Conservation (phyloP, 2,113 vertebrate species). For the Coracopsis vasa region DNA sequence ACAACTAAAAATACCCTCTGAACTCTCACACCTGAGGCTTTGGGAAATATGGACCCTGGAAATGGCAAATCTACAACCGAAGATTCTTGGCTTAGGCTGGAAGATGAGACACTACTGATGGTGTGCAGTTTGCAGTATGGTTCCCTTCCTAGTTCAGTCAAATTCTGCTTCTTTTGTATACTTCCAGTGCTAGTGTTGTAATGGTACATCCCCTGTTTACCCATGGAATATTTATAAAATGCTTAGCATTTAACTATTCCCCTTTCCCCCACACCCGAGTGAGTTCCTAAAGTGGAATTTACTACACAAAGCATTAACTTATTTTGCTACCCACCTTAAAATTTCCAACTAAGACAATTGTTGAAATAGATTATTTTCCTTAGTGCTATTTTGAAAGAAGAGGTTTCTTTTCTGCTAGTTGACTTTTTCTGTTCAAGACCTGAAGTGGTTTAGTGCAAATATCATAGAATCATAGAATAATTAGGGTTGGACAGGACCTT, state of each 20-base stretch:
- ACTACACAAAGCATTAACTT: not conserved
- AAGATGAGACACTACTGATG: fast-evolving
- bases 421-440: not conserved
- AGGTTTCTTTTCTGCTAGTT: not conserved
- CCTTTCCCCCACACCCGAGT: not conserved
- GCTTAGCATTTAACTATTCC: not conserved
- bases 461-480: not conserved
- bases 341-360: not conserved
- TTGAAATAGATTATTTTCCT: not conserved
- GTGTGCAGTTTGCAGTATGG: not conserved
- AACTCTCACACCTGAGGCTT: not conserved
- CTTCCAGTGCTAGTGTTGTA: not conserved
- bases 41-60: not conserved
- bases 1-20: not conserved
- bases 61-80: not conserved
- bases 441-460: not conserved
- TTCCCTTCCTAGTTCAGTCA: not conserved
- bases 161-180: not conserved
- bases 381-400: not conserved
- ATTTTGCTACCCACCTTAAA: not conserved
- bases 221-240: not conserved
- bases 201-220: fast-evolving
- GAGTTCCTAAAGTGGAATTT: not conserved
- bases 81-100: not conserved
- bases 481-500: not conserved